A percentile compares a stretch with the other conserved stretches of the same genome.
Evolutionary conservation across 2,888 invertebrate genomes (phyloP).

Genomic region (Melieria omissa): DNA sequence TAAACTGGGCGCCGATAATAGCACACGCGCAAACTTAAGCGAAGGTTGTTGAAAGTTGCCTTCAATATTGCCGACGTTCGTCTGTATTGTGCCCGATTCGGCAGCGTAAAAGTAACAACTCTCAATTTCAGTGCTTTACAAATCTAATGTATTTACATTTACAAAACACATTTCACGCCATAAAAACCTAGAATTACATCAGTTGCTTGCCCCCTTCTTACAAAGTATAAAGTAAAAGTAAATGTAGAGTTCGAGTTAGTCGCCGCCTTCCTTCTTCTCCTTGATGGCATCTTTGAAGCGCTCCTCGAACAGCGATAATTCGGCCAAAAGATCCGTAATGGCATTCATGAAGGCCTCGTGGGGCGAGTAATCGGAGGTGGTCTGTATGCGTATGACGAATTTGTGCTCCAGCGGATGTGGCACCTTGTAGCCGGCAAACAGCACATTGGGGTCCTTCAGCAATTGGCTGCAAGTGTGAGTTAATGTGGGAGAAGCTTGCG

Average conservation of each 20-base stretch:
- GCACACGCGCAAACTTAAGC: no score
- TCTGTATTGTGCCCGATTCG: no score
- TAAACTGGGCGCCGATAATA: no score
- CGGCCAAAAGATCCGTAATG: conserved; percentile 96
- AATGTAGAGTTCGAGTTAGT: conserved; percentile 69
- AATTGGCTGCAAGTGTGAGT: conserved; percentile 79
- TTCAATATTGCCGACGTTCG: no score
- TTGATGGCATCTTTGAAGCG: conserved; percentile 94
- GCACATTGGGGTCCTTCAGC: conserved; percentile 95
- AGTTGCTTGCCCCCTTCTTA: no score
- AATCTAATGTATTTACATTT: no score
- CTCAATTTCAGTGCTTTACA: no score
- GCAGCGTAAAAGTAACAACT: no score
- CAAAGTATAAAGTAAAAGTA: neutral
- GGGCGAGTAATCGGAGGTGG: conserved; percentile 95
- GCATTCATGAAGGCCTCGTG: conserved; percentile 98
- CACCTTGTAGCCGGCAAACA: conserved; percentile 98
- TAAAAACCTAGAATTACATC: no score
- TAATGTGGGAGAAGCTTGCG: neutral
- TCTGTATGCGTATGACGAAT: conserved; percentile 95
- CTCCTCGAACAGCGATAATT: conserved; percentile 95
- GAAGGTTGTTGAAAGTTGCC: no score
- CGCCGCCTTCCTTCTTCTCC: conserved; percentile 87
- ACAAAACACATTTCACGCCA: no score
- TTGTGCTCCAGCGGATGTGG: conserved; percentile 99